A percentile compares a stretch with the other conserved stretches of the same genome.
Conservation (phyloP, 2,113 vertebrate genomes). For the Sinocyclocheilus grahami region DNA sequence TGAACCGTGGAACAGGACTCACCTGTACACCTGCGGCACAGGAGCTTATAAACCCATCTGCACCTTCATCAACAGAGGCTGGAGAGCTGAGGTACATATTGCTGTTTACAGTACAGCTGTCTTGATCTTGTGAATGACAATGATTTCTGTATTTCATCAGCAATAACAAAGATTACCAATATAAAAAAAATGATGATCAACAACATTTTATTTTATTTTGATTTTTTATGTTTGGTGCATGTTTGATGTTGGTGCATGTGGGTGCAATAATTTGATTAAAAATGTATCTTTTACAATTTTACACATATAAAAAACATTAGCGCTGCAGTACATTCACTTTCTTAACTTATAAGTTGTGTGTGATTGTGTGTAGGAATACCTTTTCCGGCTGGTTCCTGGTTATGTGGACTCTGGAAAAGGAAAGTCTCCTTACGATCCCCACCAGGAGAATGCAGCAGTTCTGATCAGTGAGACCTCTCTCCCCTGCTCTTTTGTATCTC, state of each 20-base stretch:
- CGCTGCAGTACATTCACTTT: too few species aligned
- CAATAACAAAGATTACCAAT: neutral
- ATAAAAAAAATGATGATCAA: neutral
- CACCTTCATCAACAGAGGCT: conserved; percentile 82
- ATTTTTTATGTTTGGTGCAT: neutral
- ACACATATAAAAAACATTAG: neutral
- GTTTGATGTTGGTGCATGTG: neutral
- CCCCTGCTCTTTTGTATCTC: neutral
- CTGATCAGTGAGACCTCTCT: conserved; percentile 75
- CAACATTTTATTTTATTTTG: neutral
- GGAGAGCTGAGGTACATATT: conserved; percentile 79
- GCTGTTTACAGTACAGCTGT: neutral
- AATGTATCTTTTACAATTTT: neutral
- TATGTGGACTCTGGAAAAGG: conserved; percentile 82
- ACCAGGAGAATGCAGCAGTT: conserved; percentile 78
- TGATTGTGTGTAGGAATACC: conserved; percentile 77
- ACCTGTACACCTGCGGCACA: conserved; percentile 84
- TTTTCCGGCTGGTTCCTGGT: conserved; percentile 81
- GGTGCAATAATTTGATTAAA: neutral
- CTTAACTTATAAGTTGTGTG: neutral
- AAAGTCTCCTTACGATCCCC: conserved; percentile 83
- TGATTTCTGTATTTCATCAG: neutral
- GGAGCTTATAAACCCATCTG: conserved; percentile 85
- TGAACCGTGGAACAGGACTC: conserved; percentile 83
- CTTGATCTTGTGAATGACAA: neutral